Percentiles rank a stretch among this genome's conserved stretches.
These are phyloP conservation scores for Saxicola maurus DNA, from an alignment of 2,797 vertebrate genomes.

Conservation along the genomic window DNA sequence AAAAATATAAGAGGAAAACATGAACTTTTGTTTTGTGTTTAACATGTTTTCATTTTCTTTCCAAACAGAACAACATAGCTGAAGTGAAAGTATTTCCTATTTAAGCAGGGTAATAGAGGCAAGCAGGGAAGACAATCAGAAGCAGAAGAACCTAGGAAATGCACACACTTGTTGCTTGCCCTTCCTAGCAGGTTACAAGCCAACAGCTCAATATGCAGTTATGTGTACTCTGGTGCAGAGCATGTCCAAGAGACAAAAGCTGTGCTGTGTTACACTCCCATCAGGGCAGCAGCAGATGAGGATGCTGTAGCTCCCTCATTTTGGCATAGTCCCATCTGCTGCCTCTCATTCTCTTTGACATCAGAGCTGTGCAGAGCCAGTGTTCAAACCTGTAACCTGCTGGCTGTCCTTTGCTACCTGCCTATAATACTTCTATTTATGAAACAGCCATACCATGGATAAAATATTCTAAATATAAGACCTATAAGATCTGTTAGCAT, in stretches of 20 bases:
- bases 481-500: not conserved
- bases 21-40: not conserved
- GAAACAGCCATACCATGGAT: not conserved
- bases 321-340: not conserved
- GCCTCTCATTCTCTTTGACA: not conserved
- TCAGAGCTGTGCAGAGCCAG: not conserved
- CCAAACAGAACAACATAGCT: not conserved
- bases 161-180: not conserved
- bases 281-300: not conserved
- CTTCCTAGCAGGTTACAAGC: not conserved
- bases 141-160: not conserved
- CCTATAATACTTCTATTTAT: not conserved
- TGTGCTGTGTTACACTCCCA: not conserved
- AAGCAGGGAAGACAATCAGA: not conserved
- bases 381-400: not conserved
- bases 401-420: not conserved
- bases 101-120: not conserved
- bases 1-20: not conserved
- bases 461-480: not conserved
- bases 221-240: not conserved
- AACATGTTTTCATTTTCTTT: not conserved
- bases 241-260: not conserved
- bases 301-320: not conserved
- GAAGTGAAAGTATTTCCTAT: not conserved
- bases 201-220: fast-evolving